Base-by-base conservation (phyloP, 23 tunicate genomes). In the Halocynthia aurantium region DNA sequence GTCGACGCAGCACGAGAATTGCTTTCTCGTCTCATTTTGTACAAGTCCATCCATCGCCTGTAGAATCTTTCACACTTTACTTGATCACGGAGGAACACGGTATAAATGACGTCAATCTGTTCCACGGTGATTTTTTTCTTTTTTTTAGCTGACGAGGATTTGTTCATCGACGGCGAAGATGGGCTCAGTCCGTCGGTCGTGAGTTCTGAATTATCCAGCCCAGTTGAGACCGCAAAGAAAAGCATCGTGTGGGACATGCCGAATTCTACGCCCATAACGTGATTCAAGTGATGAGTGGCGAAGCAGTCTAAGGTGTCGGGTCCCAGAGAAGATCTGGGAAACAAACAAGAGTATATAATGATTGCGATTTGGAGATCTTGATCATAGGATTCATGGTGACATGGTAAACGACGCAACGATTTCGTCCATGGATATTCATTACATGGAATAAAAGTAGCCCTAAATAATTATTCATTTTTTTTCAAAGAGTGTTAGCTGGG, bases 21-120 rank as follows among this genome's bases (percentile, higher is more conserved):
- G 22, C 22, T 10, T 58, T 21, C 57, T 2, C 56, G n/a, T 8
- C 62, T 10, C 56, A 11, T 44, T 15, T 22, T 64, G 1, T 20
- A 53, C 50, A 20, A 10, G 8, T 8, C 63, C 62, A 74, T 20
- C 64, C 55, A 56, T 8, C 62, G 13, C 21, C 56, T 52, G 13
- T 74, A 54, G 31, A 74, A 74, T 54, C 56, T 22, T 21, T 21
- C 60, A 6, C 78, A 74, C 31, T 74, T 74, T 55, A 17, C 78
- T 8, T 62, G 10, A 56, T 55, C 78, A 21, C 60, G 13, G 6
- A 74, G 56, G 17, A 15, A 8, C 78, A 74, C 78, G 0, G 78
- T 8, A 5, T 51, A 74, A 10, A 74, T 18, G 20, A 17, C 64
- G 8, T 54, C 64, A 15, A 74, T 54, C 31, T 18, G 17, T 20